Conservation (phyloP, 2,797 vertebrate species). For the Microctenopoma stevenorrisi region DNA sequence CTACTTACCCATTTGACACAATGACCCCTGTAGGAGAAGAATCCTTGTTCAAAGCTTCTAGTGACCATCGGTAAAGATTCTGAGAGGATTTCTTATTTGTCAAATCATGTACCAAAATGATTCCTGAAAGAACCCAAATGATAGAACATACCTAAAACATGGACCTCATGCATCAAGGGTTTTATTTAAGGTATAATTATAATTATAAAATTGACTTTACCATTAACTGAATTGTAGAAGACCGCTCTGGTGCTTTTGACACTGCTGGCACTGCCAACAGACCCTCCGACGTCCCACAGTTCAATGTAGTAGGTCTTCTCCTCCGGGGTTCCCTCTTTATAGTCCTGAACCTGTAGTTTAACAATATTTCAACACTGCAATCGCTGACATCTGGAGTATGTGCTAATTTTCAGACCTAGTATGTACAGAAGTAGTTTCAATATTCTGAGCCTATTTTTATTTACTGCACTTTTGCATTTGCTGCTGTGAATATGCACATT, state of each 20-base stretch:
- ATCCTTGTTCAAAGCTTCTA: constrained; percentile 95
- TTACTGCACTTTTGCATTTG: background rate
- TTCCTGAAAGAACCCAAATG: constrained; percentile 82
- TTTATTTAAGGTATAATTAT: background rate
- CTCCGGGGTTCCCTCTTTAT: constrained; percentile 96
- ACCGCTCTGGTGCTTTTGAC: constrained; percentile 96
- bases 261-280: constrained; percentile 93
- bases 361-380: background rate
- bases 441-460: background rate
- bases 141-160: background rate
- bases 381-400: background rate
- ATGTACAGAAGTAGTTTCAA: background rate
- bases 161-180: background rate
- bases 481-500: too few species aligned
- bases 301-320: constrained; percentile 98
- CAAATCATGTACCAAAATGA: constrained; percentile 97
- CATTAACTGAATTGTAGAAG: constrained; percentile 97
- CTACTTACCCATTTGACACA: constrained; percentile 92
- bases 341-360: constrained; percentile 91
- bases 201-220: constrained; percentile 74
- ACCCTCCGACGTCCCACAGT: constrained; percentile 97
- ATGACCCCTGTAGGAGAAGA: constrained; percentile 93
- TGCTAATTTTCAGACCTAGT: background rate
- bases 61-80: constrained; percentile 96
- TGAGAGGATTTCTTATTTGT: constrained; percentile 99